Evolutionary conservation across 1,140 invertebrate genomes (phyloP).

Genomic region (Drosophila pectinifera): DNA sequence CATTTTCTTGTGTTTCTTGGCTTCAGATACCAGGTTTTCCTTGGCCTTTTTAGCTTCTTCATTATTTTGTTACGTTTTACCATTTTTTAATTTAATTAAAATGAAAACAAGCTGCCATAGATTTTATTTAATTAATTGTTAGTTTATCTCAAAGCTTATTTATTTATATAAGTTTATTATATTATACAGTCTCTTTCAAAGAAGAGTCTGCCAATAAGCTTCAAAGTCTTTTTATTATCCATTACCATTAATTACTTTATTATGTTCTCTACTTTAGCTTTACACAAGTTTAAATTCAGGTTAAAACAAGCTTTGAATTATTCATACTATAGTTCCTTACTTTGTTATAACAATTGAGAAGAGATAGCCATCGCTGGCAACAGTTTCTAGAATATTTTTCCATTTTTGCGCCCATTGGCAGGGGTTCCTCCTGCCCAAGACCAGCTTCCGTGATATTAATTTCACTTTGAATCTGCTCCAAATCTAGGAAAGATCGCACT

Average conservation of each 20-base stretch:
- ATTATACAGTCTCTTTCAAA: too few relatives aligned
- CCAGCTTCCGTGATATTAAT: constrained; percentile 4
- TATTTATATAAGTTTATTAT: neutral
- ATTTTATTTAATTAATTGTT: neutral
- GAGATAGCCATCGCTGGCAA: neutral
- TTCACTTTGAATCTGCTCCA: constrained; percentile 20
- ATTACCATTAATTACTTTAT: neutral
- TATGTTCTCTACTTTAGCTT: too few relatives aligned
- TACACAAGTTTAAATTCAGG: neutral
- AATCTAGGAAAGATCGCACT: constrained; percentile 46
- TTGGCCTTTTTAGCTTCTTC: neutral
- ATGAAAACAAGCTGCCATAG: neutral
- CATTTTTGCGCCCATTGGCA: neutral
- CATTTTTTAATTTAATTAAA: neutral
- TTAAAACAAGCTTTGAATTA: neutral
- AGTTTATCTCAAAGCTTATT: too few relatives aligned
- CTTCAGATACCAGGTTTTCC: neutral
- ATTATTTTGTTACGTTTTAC: too few relatives aligned
- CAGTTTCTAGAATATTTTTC: neutral
- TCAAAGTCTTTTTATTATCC: neutral
- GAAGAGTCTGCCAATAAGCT: too few relatives aligned
- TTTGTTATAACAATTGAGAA: neutral
- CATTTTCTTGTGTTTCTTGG: neutral
- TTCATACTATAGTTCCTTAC: neutral
- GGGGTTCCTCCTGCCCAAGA: neutral